phyloP scores from a whole-genome alignment of 2,797 vertebrate genomes.

The Poecilia wingei region DNA sequence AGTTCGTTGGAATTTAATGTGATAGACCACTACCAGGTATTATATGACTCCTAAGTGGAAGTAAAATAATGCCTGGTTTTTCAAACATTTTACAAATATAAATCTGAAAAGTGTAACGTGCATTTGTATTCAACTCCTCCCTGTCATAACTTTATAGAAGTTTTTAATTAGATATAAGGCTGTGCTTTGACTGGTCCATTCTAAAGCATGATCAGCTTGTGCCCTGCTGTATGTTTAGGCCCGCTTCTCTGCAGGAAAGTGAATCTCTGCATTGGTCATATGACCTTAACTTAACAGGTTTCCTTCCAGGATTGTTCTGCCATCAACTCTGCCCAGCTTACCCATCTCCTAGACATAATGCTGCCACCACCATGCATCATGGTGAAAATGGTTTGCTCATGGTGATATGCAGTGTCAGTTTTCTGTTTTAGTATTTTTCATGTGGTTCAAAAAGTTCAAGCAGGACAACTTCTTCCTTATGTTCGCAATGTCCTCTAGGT shows the following conservation, averaged over 20 bases:
- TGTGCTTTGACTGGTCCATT: background rate
- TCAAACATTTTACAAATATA: background rate
- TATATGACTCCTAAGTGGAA: background rate
- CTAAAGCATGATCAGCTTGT: background rate
- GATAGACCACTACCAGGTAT: background rate
- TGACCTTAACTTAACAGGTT: background rate
- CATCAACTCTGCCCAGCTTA: background rate
- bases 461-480: background rate
- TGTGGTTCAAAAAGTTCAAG: background rate
- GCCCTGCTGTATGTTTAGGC: background rate
- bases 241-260: background rate
- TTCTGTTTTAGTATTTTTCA: background rate
- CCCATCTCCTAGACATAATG: background rate
- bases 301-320: background rate
- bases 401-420: background rate
- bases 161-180: background rate
- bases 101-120: background rate
- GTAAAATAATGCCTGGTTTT: background rate
- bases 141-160: background rate
- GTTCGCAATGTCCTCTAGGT: background rate
- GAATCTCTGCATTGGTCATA: background rate
- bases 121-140: background rate
- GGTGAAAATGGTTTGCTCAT: background rate
- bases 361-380: background rate
- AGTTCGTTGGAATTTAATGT: background rate